These are phyloP conservation scores for Frankliniella intonsa DNA, from an alignment of 2,888 invertebrate genomes.

Conservation along the genomic window DNA sequence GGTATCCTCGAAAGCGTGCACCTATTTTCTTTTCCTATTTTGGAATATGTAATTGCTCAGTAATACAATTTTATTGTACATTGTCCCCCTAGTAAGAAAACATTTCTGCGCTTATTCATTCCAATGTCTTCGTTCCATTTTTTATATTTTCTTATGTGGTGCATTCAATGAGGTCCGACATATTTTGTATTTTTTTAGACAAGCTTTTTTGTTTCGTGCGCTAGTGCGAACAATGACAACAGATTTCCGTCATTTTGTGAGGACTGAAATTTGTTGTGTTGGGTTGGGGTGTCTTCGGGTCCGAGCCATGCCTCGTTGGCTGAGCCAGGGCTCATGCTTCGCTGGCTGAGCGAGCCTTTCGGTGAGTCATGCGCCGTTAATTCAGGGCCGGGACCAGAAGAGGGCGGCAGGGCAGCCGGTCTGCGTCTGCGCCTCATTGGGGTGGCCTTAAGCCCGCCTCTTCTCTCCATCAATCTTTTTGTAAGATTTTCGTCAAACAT, in stretches of 20 bases:
- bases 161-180: not conserved
- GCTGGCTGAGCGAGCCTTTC: not conserved
- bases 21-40: not conserved
- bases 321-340: not conserved
- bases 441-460: constrained; percentile 2
- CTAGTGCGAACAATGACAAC: not conserved
- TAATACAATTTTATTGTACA: not conserved
- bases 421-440: constrained; percentile 4
- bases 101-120: not conserved
- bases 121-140: too few species aligned
- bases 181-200: not conserved
- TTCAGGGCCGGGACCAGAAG: constrained; percentile 17
- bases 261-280: not conserved
- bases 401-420: constrained; percentile 18
- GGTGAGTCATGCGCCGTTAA: too few species aligned
- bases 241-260: not conserved
- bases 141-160: not conserved
- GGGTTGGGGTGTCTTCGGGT: constrained; percentile 11
- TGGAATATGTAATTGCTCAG: not conserved
- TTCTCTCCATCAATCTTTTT: constrained; percentile 19
- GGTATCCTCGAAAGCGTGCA: not conserved
- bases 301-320: not conserved
- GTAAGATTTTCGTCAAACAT: not conserved
- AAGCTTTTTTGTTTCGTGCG: not conserved
- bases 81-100: not conserved